Conservation (phyloP, 2,113 vertebrate genomes). For the Limnothrissa miodon region DNA sequence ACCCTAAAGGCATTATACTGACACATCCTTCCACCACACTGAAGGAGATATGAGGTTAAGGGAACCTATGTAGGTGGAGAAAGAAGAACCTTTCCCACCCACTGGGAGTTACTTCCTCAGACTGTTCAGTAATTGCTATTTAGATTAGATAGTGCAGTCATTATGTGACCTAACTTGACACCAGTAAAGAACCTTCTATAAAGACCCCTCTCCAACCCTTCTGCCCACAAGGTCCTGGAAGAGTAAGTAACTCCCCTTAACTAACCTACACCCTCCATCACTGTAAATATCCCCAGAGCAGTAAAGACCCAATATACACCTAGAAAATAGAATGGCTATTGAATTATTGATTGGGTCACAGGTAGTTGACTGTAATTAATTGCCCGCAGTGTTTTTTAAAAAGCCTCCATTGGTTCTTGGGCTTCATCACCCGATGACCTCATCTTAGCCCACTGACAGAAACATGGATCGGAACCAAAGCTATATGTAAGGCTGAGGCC, state of each 20-base stretch:
- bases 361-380: slow-evolving; percentile 29
- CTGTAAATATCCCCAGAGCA: not conserved
- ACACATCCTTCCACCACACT: not conserved
- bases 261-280: not conserved
- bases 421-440: not conserved
- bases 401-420: not conserved
- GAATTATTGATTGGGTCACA: slow-evolving; percentile 1
- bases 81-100: not conserved
- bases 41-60: not conserved
- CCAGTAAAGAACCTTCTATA: not conserved
- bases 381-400: not conserved
- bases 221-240: not conserved
- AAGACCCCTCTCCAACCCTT: not conserved
- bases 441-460: not conserved
- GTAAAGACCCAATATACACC: not conserved
- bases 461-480: not conserved
- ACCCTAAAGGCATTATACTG: not conserved
- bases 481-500: not conserved
- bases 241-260: not conserved
- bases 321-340: slow-evolving; percentile 8
- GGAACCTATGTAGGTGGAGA: not conserved
- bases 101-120: not conserved
- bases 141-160: slow-evolving; percentile 13
- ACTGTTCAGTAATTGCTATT: not conserved
- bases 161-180: slow-evolving; percentile 4